These are phyloP conservation scores for Cossypha polioptera DNA, from an alignment of 2,797 vertebrate species.

Conservation along the genomic window DNA sequence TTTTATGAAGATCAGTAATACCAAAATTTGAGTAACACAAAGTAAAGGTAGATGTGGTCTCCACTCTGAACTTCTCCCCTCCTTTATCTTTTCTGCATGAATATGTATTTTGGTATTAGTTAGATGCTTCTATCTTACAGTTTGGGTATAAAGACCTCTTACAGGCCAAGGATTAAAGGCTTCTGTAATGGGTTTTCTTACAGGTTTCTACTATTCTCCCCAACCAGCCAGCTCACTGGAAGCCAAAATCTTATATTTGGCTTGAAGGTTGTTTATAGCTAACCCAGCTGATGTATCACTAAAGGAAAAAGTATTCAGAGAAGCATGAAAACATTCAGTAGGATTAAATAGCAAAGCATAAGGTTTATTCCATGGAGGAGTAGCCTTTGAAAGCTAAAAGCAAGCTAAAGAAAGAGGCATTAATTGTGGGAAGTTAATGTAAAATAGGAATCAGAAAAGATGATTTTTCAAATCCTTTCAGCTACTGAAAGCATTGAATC, in stretches of 20 bases:
- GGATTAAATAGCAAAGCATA: not conserved
- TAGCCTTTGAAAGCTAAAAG: not conserved
- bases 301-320: not conserved
- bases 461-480: not conserved
- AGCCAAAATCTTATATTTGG: not conserved
- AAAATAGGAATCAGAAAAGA: not conserved
- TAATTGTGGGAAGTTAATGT: constrained; percentile 15
- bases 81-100: not conserved
- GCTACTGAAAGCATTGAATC: not conserved
- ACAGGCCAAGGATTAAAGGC: not conserved
- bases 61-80: not conserved
- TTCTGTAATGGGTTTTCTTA: not conserved
- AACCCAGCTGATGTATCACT: not conserved
- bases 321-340: not conserved
- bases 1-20: not conserved
- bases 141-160: not conserved
- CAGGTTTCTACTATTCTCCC: not conserved
- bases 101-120: not conserved
- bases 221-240: not conserved
- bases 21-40: not conserved
- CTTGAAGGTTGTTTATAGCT: not conserved
- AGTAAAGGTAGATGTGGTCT: not conserved
- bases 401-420: not conserved
- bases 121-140: not conserved
- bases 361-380: not conserved